Evolutionary conservation across 2,888 invertebrate genomes (phyloP).

Genomic region (Eugnorisma glareosa): DNA sequence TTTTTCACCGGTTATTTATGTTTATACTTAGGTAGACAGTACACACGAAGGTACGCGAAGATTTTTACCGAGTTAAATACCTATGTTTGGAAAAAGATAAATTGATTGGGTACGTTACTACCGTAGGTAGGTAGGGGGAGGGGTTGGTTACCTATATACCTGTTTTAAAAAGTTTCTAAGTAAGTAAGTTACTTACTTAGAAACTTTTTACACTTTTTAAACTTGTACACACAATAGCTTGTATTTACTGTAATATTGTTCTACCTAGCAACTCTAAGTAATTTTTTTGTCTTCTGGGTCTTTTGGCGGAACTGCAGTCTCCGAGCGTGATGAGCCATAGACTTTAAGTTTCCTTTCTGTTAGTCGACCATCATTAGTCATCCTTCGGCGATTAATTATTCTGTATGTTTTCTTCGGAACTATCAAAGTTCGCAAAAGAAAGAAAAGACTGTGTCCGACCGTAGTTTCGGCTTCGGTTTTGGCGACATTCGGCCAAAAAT

Average conservation of each 20-base stretch:
- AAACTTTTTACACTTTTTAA: no score
- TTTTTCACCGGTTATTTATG: constrained; percentile 60
- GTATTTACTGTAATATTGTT: no score
- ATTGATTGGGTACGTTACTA: neutral
- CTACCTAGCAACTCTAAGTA: no score
- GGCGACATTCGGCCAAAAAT: no score
- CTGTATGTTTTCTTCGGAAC: no score
- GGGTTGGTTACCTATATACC: neutral
- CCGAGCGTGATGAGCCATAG: neutral
- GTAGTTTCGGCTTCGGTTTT: neutral
- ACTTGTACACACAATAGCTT: no score
- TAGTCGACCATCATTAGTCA: neutral
- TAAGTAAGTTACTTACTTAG: no score
- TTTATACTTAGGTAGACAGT: neutral
- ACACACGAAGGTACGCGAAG: neutral
- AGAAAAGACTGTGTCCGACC: neutral
- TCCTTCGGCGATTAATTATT: no score
- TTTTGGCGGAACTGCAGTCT: neutral
- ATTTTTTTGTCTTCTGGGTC: neutral
- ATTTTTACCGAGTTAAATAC: neutral
- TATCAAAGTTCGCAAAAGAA: neutral
- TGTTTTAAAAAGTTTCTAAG: no score
- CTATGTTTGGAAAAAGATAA: neutral
- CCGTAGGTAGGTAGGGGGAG: neutral
- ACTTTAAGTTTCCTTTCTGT: neutral